Percentiles rank a stretch among this genome's conserved stretches.
These are phyloP conservation scores for Alitta virens DNA, from an alignment of 2,888 invertebrate species.

Conservation along the genomic window DNA sequence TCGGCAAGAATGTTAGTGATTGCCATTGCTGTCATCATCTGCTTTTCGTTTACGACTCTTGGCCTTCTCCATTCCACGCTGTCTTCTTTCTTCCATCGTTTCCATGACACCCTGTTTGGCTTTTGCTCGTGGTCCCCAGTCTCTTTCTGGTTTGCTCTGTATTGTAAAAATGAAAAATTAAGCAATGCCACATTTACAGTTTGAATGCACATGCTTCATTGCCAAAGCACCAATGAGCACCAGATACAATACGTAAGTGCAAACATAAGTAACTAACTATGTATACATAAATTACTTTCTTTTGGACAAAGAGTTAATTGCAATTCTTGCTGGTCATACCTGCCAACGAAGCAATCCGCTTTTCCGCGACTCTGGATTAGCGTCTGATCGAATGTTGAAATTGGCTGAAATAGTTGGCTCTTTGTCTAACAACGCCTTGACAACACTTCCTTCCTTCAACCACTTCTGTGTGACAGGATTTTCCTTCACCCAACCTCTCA, in stretches of 20 bases:
- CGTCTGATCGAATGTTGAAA: slow-evolving; percentile 63
- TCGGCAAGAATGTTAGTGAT: too few relatives aligned
- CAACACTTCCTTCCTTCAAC: slow-evolving; percentile 39
- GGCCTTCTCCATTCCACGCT: slow-evolving; percentile 17
- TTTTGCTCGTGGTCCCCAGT: slow-evolving; percentile 89
- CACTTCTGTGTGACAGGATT: slow-evolving; percentile 44
- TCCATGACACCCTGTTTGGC: slow-evolving; percentile 54
- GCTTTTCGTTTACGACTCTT: slow-evolving; percentile 13
- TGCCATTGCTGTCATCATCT: neutral
- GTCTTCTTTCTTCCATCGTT: slow-evolving; percentile 18
- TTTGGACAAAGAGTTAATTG: too few relatives aligned
- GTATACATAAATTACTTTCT: too few relatives aligned
- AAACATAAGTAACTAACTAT: too few relatives aligned
- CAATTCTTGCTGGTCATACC: neutral
- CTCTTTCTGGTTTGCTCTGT: slow-evolving; percentile 73
- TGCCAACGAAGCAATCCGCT: slow-evolving; percentile 69
- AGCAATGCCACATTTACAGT: too few relatives aligned
- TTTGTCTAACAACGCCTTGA: slow-evolving; percentile 43
- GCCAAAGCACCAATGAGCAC: too few relatives aligned
- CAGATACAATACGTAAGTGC: too few relatives aligned
- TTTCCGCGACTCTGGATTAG: slow-evolving; percentile 77
- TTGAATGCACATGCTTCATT: too few relatives aligned
- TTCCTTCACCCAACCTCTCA: slow-evolving; percentile 71
- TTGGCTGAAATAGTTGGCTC: slow-evolving; percentile 36
- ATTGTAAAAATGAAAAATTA: too few relatives aligned